Conservation (phyloP, 2,113 vertebrate genomes). For the Myodes glareolus region DNA sequence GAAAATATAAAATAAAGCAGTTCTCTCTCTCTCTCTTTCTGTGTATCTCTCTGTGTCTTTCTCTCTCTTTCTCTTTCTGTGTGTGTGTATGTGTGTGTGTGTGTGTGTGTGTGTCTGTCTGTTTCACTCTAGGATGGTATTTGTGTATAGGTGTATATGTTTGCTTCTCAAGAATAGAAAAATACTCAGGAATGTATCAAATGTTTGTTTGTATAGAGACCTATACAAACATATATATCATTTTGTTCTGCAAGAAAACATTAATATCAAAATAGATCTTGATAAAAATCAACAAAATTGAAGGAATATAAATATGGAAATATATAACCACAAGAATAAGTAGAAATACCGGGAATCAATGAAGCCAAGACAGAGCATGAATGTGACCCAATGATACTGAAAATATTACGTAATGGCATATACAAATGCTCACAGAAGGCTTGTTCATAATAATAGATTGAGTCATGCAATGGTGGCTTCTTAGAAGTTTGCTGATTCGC, state of each 20-base stretch:
- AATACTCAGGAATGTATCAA: background rate
- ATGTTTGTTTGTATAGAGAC: background rate
- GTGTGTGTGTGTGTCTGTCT: background rate
- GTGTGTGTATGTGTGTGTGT: background rate
- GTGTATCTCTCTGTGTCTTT: background rate
- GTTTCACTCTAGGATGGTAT: background rate
- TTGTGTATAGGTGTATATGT: background rate
- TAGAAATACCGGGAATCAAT: background rate
- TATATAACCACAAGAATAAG: background rate
- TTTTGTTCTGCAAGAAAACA: background rate
- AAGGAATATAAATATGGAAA: background rate
- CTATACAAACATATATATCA: background rate
- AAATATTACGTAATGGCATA: background rate
- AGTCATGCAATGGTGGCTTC: background rate
- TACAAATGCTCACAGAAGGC: background rate
- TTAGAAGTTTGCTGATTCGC: background rate
- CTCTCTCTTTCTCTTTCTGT: background rate
- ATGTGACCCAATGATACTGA: background rate
- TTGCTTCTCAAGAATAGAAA: background rate
- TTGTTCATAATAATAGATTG: background rate
- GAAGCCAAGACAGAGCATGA: background rate
- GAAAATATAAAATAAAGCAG: background rate
- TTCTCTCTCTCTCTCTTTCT: background rate
- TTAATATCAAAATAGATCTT: background rate
- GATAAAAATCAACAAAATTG: background rate